These are phyloP conservation scores for Scolopax rusticola DNA, from an alignment of 2,797 vertebrate species.

Conservation along the genomic window DNA sequence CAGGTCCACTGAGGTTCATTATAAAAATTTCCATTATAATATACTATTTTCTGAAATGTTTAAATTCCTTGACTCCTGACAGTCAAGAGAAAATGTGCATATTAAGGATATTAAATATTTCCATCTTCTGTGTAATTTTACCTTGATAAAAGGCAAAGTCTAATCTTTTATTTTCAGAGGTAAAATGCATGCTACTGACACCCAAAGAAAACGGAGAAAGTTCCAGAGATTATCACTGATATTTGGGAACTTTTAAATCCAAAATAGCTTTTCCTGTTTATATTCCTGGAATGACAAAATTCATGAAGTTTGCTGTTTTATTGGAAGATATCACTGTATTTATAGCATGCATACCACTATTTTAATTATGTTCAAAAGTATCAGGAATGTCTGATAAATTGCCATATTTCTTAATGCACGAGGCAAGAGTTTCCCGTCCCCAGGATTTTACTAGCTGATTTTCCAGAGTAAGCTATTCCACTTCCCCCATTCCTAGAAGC, in stretches of 20 bases:
- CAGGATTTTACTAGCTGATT: not conserved
- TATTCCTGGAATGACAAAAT: not conserved
- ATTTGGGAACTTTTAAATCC: not conserved
- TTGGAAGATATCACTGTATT: not conserved
- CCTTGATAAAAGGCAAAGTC: not conserved
- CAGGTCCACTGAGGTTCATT: not conserved
- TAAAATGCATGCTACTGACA: not conserved
- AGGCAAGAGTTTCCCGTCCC: not conserved
- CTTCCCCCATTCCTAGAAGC: not conserved
- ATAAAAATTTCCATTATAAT: not conserved
- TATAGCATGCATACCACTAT: not conserved
- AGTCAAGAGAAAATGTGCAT: not conserved
- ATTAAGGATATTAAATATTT: not conserved
- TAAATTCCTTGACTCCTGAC: conserved; percentile 8
- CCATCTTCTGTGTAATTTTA: conserved; percentile 24
- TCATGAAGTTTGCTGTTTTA: not conserved
- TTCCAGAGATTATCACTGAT: not conserved
- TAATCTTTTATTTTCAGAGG: not conserved
- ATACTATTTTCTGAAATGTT: conserved; percentile 4
- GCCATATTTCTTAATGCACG: not conserved
- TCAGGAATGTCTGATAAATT: not conserved
- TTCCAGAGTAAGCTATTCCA: not conserved
- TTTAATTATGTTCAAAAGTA: not conserved
- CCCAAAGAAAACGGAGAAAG: not conserved
- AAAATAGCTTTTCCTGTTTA: not conserved